Evolutionary conservation across 2,797 vertebrate species (phyloP).

Genomic region (Xiphorhynchus erythropygius): DNA sequence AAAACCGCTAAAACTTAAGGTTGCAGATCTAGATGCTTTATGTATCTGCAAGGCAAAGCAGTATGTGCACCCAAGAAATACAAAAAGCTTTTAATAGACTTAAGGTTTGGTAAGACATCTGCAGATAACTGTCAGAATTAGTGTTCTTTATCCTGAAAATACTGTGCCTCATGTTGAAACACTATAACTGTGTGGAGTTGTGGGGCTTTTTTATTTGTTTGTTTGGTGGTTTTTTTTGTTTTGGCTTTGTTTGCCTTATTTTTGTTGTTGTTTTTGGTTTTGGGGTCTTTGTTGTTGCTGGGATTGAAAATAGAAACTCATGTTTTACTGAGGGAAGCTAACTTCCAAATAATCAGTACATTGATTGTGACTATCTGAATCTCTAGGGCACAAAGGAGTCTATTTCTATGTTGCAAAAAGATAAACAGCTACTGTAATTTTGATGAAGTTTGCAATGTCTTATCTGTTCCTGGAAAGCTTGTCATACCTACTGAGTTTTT

Average conservation of each 20-base stretch:
- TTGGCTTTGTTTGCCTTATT: not conserved
- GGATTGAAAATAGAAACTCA: not conserved
- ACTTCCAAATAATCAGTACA: not conserved
- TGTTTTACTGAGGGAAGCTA: not conserved
- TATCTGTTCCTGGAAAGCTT: not conserved
- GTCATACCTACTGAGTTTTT: not conserved
- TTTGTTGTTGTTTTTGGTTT: not conserved
- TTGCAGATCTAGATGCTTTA: not conserved
- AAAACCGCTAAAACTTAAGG: not conserved
- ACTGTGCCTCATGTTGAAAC: not conserved
- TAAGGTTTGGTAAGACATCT: not conserved
- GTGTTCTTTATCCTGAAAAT: not conserved
- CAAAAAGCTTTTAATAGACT: not conserved
- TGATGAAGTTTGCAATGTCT: not conserved
- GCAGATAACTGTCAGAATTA: not conserved
- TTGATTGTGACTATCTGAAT: not conserved
- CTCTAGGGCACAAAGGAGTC: not conserved
- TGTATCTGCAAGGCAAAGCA: not conserved
- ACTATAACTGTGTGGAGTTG: not conserved
- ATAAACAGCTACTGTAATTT: not conserved
- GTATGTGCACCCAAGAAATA: not conserved
- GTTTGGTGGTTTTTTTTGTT: no score
- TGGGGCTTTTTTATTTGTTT: fast-evolving
- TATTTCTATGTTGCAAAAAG: not conserved
- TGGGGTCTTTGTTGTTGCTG: not conserved